Conservation (phyloP, 53 echinoderm and acorn worm species). For the Temnopleurus reevesii region DNA sequence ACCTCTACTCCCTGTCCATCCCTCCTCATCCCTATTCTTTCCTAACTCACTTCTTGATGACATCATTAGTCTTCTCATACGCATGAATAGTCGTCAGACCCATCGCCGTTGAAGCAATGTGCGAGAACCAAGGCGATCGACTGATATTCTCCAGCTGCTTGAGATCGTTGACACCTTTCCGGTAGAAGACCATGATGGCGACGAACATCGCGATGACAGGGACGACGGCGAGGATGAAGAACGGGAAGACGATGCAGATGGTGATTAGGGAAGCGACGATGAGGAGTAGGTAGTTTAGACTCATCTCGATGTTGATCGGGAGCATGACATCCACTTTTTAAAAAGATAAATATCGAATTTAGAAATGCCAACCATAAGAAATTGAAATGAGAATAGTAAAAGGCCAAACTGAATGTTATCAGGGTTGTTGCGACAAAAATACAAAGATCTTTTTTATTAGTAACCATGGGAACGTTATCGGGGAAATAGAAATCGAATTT, state of each 20-base stretch:
- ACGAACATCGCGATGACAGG: constrained; percentile 73
- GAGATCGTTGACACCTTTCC: constrained; percentile 79
- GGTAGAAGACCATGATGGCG: constrained; percentile 77
- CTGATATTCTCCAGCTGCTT: constrained; percentile 92
- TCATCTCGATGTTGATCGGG: constrained; percentile 87
- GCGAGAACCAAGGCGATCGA: constrained; percentile 96
- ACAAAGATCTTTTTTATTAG: no score
- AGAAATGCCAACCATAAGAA: no score
- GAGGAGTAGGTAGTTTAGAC: constrained; percentile 69
- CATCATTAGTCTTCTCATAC: constrained; percentile 80
- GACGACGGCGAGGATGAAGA: constrained; percentile 73
- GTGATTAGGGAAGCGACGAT: constrained; percentile 71
- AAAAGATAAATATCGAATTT: no score
- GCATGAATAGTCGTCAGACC: constrained; percentile 90
- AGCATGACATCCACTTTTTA: constrained; percentile 86
- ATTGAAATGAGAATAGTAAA: no score
- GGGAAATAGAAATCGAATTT: no score
- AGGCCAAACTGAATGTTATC: no score
- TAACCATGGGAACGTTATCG: no score
- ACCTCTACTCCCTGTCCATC: background rate
- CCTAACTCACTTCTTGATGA: constrained; percentile 70
- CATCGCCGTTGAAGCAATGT: constrained; percentile 84
- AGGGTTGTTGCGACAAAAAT: no score
- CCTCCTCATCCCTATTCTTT: background rate
- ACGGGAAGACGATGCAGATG: constrained; percentile 82